phyloP scores from a whole-genome alignment of 1,140 invertebrate genomes.

The Orchestia grillus region DNA sequence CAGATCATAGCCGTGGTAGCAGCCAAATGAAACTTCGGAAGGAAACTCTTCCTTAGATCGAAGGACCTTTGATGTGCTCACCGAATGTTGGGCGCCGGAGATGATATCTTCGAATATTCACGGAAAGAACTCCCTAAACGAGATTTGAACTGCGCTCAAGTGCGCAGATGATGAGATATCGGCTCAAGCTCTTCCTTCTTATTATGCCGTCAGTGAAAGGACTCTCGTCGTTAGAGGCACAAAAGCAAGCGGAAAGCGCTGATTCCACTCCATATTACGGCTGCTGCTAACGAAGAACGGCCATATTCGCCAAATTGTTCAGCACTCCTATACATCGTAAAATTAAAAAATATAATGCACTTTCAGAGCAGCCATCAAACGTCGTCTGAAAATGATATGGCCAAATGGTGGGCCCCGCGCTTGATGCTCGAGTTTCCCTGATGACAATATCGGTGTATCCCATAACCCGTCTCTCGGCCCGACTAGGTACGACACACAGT shows the following conservation, averaged over 20 bases:
- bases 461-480: too few species aligned
- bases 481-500: neutral
- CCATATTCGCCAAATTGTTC: neutral
- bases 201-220: neutral
- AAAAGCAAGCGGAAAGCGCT: neutral
- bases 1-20: neutral
- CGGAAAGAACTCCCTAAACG: constrained; percentile 6
- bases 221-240: neutral
- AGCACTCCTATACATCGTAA: neutral
- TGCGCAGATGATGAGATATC: neutral
- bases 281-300: neutral
- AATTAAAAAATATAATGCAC: neutral
- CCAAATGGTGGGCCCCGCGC: neutral
- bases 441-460: neutral
- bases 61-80: constrained; percentile 25
- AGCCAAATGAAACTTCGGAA: constrained; percentile 15
- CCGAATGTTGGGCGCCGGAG: constrained; percentile 1
- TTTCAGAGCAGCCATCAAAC: neutral
- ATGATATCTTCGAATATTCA: constrained; percentile 34
- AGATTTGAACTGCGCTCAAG: neutral
- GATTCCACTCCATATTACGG: neutral
- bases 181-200: neutral
- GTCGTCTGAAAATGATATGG: neutral
- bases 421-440: neutral
- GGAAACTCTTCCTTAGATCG: constrained; percentile 23